Evolutionary conservation across 2,797 vertebrate genomes (phyloP), one percentile per base, ranked within the genome.

Genomic region (Megaceryle alcyon): DNA sequence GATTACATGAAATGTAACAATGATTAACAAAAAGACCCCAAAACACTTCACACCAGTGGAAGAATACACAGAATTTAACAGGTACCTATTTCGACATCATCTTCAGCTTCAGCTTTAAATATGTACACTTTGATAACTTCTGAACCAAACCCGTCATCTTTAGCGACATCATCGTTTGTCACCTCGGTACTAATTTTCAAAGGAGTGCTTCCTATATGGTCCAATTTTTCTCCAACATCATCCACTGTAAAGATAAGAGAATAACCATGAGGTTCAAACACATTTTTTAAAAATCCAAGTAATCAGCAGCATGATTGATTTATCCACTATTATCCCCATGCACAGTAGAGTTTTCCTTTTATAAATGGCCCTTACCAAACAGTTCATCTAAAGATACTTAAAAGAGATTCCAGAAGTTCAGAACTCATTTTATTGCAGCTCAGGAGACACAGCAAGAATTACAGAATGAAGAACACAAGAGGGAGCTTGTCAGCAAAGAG

Each of bases 121-220:
- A 99, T 99, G 98, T 99, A 99, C 94, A 99, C 99, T 98, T 99
- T 99, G 97, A 99, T 99, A 97, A 99, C 99, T 98, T 99, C 99
- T 37, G 99, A 99, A 92, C 99, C 99, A 94, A 99, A 99, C 10
- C 98, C 98, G 46, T 99, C 99, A 94, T 99, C 99, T 97, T 99
- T 99, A 92, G 98, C 98, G 68, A 98, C 98, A 60, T 99, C 99
- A 94, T 99, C 99, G 87, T 99, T 99, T 73, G 99, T 97, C 88
- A 99, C 98, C 96, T 99, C 99, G 0, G 98, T 98, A 97, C 98
- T 99, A 86, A 99, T 99, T 98, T 99, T 99, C 97, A 99, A 98
- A 44, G 99, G 99, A 73, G 99, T 97, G 92, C 98, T 99, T 95
- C 99, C 99, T 93, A 99, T 99, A 72, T 98, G 98, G 95, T 99